Evolutionary conservation across 2,888 invertebrate species (phyloP).

Genomic region (Drosophila cyrtoloma): DNA sequence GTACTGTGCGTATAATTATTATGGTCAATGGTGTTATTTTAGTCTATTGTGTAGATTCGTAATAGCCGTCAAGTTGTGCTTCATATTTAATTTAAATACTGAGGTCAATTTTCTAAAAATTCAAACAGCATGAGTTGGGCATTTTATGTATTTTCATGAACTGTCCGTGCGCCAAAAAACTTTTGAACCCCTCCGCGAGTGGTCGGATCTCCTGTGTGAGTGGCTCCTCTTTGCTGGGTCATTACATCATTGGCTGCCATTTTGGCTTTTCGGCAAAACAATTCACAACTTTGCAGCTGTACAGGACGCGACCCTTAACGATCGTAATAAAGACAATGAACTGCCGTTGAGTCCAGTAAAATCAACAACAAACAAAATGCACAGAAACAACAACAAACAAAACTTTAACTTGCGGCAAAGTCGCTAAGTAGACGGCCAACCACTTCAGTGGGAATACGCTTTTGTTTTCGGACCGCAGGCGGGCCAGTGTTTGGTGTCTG

Average conservation of each 20-base stretch:
- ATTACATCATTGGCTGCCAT: constrained; percentile 64
- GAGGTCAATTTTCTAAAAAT: constrained; percentile 33
- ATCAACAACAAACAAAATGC: constrained; percentile 17
- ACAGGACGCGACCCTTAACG: constrained; percentile 52
- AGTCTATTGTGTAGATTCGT: constrained; percentile 7
- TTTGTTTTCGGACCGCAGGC: constrained; percentile 32
- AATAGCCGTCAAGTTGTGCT: constrained; percentile 42
- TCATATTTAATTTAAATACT: constrained; percentile 62
- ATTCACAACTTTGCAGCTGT: constrained; percentile 71
- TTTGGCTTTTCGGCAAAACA: constrained; percentile 67
- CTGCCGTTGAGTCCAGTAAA: constrained; percentile 43
- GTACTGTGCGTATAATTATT: constrained; percentile 7
- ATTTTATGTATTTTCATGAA: constrained; percentile 70
- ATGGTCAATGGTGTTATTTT: neutral
- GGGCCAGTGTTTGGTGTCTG: constrained; percentile 17
- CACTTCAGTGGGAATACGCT: constrained; percentile 43
- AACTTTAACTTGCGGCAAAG: constrained; percentile 41
- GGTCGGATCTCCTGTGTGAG: constrained; percentile 2
- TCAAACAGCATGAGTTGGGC: constrained; percentile 50
- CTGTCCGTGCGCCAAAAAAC: constrained; percentile 28
- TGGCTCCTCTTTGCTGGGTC: constrained; percentile 27
- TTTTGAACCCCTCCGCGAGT: constrained; percentile 8
- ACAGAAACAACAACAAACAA: constrained; percentile 10
- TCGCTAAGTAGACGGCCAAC: constrained; percentile 56
- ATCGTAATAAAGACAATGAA: constrained; percentile 73